Evolutionary conservation across 2,113 vertebrate genomes (phyloP).

Genomic region (Turnix velox): DNA sequence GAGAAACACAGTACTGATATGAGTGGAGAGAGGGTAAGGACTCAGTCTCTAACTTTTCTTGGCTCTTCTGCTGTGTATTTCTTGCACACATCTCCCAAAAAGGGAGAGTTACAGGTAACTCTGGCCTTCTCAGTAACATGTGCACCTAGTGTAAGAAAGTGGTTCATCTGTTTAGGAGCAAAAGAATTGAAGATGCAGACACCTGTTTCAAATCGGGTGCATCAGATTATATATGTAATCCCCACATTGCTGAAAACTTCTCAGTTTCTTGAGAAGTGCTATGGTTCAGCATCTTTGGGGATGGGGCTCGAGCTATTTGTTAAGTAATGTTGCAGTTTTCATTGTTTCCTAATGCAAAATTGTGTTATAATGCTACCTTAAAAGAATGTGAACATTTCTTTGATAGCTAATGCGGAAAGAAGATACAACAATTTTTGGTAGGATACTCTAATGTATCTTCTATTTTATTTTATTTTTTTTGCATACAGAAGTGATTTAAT

Average conservation of each 20-base stretch:
- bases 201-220: accelerated
- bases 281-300: not conserved
- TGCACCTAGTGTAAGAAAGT: not conserved
- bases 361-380: not conserved
- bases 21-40: accelerated
- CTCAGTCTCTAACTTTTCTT: not conserved
- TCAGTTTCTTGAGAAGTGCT: not conserved
- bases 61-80: not conserved
- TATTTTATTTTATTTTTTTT: not conserved
- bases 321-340: not conserved
- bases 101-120: not conserved
- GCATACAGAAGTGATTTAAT: not conserved
- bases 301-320: not conserved
- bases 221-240: not conserved
- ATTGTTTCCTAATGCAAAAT: constrained; percentile 18
- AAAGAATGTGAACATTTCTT: constrained; percentile 1
- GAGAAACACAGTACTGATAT: accelerated
- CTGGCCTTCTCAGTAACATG: not conserved
- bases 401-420: not conserved
- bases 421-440: not conserved
- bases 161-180: not conserved
- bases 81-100: not conserved
- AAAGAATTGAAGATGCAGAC: not conserved
- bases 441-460: not conserved
- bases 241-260: not conserved